Evolutionary conservation across 2,797 vertebrate genomes (phyloP), one percentile per base, ranked within the genome.

Genomic region (Mormyrops attenuatus): DNA sequence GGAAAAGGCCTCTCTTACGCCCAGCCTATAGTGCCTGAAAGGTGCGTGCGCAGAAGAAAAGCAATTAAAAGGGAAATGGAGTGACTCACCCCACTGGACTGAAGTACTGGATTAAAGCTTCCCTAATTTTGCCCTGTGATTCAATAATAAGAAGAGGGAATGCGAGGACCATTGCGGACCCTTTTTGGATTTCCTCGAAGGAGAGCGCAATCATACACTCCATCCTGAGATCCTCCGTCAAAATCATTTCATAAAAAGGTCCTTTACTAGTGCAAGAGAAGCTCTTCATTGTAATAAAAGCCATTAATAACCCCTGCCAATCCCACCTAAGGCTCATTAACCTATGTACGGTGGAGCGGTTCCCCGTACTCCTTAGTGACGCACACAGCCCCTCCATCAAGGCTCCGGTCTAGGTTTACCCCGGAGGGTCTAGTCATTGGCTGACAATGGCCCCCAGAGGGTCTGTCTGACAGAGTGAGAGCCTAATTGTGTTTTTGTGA

Each of bases 261-360:
- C 26, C 49, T 77, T 55, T 77, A 57, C 44, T 50, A 53, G 17
- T 20, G n/a, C 20, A 50, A 80, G 73, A 82, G 34, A 38, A 55
- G 66, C 69, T 66, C 38, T 88, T 73, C 57, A 52, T 66, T 53
- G 69, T 82, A 84, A 89, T 89, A 73, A 84, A 89, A 50, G 26
- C 73, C 88, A 89, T 80, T 89, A 80, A 89, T 89, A 53, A 84
- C 20, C 52, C 15, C 88, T 89, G 44, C 52, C 88, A 89, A 85
- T 84, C 49, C 85, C 50, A 60, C 34, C 34, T 15, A 63, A 88
- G 87, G 87, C 57, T 49, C 55, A 88, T 88, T 88, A 66, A 13
- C 57, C 38, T 38, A 66, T 2, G 52, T 38, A 88, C 55, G 49
- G 38, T 13, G 30, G 53, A 60, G 53, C 9, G 1, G 30, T 20